phyloP scores from a whole-genome alignment of 2,113 vertebrate genomes.

The Noctilio leporinus region DNA sequence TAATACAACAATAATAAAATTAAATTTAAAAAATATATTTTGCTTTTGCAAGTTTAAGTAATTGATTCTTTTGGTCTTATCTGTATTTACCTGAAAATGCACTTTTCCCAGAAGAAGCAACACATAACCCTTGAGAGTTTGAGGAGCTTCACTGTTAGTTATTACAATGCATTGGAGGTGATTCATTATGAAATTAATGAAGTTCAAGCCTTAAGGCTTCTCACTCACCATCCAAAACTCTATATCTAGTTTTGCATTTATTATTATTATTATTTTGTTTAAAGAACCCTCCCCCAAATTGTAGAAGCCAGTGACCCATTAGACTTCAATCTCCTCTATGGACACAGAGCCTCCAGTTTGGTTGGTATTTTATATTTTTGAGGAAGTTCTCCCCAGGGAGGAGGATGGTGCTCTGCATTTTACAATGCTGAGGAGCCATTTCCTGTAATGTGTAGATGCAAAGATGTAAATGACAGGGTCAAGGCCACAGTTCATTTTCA shows the following conservation, averaged over 20 bases:
- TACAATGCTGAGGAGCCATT: conserved; percentile 82
- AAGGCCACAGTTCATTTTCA: conserved; percentile 89
- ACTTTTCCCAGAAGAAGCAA: background rate
- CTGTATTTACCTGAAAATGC: background rate
- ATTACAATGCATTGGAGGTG: no score
- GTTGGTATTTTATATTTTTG: conserved; percentile 81
- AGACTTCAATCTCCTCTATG: background rate
- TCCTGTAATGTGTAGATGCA: conserved; percentile 85
- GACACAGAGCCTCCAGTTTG: background rate
- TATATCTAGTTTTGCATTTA: background rate
- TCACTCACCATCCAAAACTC: background rate
- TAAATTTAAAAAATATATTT: background rate
- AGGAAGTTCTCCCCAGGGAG: conserved; percentile 70
- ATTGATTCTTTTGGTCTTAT: background rate
- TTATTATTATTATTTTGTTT: background rate
- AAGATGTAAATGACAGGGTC: conserved; percentile 91
- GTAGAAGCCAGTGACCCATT: background rate
- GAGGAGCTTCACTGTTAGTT: rapidly evolving
- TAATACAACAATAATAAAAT: no score
- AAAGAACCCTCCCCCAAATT: background rate
- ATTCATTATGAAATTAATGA: no score
- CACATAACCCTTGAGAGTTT: background rate
- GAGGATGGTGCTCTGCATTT: conserved; percentile 75
- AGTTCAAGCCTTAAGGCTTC: background rate
- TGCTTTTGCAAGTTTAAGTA: background rate